Base-by-base conservation (phyloP, 2,888 invertebrate species). In the Lycaena phlaeas region DNA sequence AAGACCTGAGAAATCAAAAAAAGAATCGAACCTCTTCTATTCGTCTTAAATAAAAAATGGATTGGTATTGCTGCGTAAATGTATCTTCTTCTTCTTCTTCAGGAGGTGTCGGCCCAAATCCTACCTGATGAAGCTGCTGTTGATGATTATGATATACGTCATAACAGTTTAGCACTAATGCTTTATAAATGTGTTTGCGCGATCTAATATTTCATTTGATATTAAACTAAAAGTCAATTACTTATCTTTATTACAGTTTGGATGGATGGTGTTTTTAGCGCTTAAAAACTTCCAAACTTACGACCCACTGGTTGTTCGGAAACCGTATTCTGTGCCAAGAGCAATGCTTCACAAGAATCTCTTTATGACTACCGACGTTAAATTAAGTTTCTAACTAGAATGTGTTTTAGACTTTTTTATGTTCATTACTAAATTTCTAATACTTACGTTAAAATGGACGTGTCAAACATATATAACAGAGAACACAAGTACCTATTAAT, bases 231-330 rank as follows among this genome's bases (percentile, higher is more conserved):
- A 41, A 44, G 46, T 46, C 45, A 44, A 49, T 46, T 46, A 49
- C 46, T 51, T 51, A 50, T 48, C 45, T 50, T 49, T 50, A 52
- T 52, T 45, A 41, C 48, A 31, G 29, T 43, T 38, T 27, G 36
- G 43, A 48, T 44, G 42, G 39, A 52, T 49, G 47, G 40, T 46
- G 42, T 45, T 43, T 39, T 48, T 45, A 48, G 45, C 36, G 40
- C 42, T 46, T 39, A 44, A 27, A 39, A 49, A 45, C 42, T 46
- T 46, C 28, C 41, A 41, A 42, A 48, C 42, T 44, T 47, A 45
- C 45, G 49, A 42, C 40, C 43, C 44, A 41, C 38, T 44, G 38
- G 42, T 39, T 42, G 42, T 49, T 42, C 42, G 41, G 45, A 48
- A 44, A 46, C 40, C 30, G 31, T 26, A 39, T 45, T 42, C 42